Conservation (phyloP, 2,113 vertebrate genomes). For the Rousettus leschenaultii region DNA sequence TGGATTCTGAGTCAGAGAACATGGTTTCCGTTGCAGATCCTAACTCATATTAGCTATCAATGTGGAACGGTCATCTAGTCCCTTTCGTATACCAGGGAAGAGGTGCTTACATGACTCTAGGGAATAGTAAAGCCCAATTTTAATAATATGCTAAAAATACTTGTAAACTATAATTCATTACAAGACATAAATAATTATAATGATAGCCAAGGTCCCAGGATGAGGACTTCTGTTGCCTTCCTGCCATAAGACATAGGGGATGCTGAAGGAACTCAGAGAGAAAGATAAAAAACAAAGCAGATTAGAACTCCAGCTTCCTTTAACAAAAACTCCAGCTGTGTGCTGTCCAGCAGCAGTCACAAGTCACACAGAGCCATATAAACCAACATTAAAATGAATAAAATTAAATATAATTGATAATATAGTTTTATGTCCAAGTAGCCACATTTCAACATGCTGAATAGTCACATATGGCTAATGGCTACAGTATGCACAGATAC, state of each 20-base stretch:
- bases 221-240: not conserved
- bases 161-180: not conserved
- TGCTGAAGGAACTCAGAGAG: rapidly evolving
- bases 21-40: not conserved
- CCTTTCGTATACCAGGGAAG: not conserved
- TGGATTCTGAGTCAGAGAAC: not conserved
- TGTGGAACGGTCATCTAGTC: not conserved
- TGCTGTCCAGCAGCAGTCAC: not conserved
- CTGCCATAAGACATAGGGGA: not conserved
- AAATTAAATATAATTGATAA: not conserved
- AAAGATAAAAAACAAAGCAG: not conserved
- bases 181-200: not conserved
- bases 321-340: not conserved
- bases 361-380: not conserved
- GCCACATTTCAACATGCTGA: not conserved
- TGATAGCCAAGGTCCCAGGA: not conserved
- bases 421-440: not conserved
- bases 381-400: not conserved
- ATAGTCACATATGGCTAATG: not conserved
- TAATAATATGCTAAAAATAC: not conserved
- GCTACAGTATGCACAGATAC: not conserved
- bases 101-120: not conserved
- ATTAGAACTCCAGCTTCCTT: not conserved
- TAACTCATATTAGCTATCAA: not conserved
- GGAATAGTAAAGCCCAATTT: not conserved